Conservation (phyloP, 2,888 invertebrate genomes). For the Marronus borbonicus region DNA sequence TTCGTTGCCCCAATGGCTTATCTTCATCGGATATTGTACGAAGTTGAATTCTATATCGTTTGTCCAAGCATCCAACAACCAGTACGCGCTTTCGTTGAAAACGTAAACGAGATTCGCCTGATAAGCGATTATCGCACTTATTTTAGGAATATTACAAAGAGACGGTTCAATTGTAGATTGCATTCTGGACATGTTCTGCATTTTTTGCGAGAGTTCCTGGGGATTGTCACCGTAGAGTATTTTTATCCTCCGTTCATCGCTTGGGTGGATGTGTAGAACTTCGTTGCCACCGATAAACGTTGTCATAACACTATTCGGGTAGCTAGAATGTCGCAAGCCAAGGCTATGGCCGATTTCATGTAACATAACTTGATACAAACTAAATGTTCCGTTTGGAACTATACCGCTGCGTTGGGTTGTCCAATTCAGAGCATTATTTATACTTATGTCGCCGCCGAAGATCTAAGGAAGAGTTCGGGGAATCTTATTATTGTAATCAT, state of each 20-base stretch:
- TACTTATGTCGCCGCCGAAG: conserved; percentile 5
- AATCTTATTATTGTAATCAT: no score
- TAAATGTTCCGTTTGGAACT: conserved; percentile 9
- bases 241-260: background rate
- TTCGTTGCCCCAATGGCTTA: conserved; percentile 41
- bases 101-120: conserved; percentile 44
- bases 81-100: conserved; percentile 44
- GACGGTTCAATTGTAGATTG: background rate
- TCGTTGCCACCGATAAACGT: background rate
- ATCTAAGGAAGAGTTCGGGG: background rate
- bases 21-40: conserved; percentile 35
- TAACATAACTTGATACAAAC: conserved; percentile 54
- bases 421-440: conserved; percentile 51
- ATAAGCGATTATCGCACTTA: conserved; percentile 51
- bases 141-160: background rate
- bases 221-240: background rate
- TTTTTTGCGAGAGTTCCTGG: background rate
- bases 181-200: no score
- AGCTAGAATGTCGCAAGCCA: conserved; percentile 55
- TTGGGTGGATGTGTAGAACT: background rate
- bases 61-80: conserved; percentile 32
- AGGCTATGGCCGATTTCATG: conserved; percentile 60
- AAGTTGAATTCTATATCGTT: background rate
- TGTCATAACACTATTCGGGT: conserved; percentile 52
- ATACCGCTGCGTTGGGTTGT: conserved; percentile 22